Conservation (phyloP, 2,797 vertebrate species). For the Poecile montanus region DNA sequence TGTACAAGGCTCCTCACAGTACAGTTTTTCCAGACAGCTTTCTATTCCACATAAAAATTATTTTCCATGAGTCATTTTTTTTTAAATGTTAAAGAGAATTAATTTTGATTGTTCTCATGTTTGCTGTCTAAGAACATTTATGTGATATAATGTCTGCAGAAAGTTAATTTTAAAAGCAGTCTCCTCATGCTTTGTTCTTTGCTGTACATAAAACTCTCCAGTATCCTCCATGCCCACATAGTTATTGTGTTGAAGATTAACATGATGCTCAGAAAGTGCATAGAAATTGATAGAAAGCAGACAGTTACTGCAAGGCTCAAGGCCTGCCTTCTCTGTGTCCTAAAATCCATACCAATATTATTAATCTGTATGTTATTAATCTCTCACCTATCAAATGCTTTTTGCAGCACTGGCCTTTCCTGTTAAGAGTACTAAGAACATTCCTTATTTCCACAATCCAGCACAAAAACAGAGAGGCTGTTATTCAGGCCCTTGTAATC, state of each 20-base stretch:
- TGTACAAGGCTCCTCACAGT: background rate
- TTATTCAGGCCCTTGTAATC: background rate
- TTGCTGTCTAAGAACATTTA: constrained; percentile 11
- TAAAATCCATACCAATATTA: background rate
- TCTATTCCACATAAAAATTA: constrained; percentile 27
- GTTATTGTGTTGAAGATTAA: background rate
- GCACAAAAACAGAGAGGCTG: background rate
- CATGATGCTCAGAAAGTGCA: background rate
- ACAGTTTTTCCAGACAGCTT: constrained; percentile 8
- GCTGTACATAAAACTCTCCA: background rate
- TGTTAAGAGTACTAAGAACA: background rate
- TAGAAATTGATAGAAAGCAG: background rate
- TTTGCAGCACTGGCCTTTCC: background rate
- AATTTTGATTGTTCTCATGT: background rate
- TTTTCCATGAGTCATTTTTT: constrained; percentile 41
- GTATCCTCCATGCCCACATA: background rate
- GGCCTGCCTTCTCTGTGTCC: background rate
- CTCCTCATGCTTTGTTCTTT: background rate
- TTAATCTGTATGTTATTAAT: background rate
- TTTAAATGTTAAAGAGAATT: constrained; percentile 5
- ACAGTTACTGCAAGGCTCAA: background rate
- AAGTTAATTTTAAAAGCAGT: constrained; percentile 11
- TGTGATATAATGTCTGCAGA: background rate
- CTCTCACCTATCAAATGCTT: background rate
- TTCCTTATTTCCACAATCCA: background rate